Evolutionary conservation across 2,113 vertebrate species (phyloP).

Genomic region (Strix aluco): DNA sequence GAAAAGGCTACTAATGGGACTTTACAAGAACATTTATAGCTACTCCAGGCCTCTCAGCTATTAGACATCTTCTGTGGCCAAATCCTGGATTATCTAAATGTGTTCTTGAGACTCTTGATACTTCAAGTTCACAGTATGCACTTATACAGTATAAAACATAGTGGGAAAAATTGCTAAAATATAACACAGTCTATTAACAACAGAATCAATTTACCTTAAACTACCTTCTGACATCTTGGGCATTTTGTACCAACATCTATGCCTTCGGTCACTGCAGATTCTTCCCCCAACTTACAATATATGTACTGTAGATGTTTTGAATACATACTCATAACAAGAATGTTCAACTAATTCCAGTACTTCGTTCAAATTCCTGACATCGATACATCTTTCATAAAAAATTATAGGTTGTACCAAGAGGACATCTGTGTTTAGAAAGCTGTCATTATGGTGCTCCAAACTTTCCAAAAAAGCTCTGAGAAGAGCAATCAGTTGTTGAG

Average conservation of each 20-base stretch:
- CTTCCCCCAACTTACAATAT: not conserved
- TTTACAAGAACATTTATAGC: not conserved
- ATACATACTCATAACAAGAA: conserved; percentile 38
- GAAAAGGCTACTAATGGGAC: not conserved
- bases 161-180: not conserved
- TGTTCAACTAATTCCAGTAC: conserved; percentile 34
- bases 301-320: conserved; percentile 11
- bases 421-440: conserved; percentile 70
- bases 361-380: conserved; percentile 51
- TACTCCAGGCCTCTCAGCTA: not conserved
- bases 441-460: conserved; percentile 62
- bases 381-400: conserved; percentile 56
- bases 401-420: conserved; percentile 60
- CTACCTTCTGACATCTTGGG: not conserved
- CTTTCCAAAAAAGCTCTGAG: conserved; percentile 62
- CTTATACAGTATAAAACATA: not conserved
- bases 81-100: not conserved
- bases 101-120: not conserved
- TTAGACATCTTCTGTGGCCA: not conserved
- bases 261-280: not conserved
- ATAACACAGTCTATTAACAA: not conserved
- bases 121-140: not conserved
- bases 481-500: conserved; percentile 56
- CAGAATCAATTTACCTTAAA: not conserved
- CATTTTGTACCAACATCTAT: not conserved